A percentile compares a stretch with the other conserved stretches of the same genome.
Conservation (phyloP, 1,140 invertebrate species). For the Nylanderia fulva region DNA sequence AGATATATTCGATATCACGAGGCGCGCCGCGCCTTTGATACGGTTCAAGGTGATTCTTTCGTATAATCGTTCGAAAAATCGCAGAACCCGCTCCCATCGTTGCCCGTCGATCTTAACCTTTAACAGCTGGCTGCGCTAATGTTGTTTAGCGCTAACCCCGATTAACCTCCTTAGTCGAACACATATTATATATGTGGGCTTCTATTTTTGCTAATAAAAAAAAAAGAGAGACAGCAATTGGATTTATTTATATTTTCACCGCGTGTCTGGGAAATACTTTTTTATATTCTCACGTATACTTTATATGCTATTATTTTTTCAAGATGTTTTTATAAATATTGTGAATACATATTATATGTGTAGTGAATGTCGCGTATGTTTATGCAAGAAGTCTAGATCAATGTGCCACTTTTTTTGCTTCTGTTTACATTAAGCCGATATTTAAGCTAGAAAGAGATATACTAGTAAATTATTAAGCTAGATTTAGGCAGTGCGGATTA, state of each 20-base stretch:
- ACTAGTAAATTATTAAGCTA: slow-evolving; percentile 23
- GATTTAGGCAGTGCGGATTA: slow-evolving; percentile 5
- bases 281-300: background rate
- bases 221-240: background rate
- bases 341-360: background rate
- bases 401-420: background rate
- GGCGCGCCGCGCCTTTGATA: slow-evolving; percentile 61
- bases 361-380: background rate
- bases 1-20: slow-evolving; percentile 73
- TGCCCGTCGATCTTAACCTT: slow-evolving; percentile 59
- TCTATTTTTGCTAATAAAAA: slow-evolving; percentile 32
- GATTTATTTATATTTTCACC: background rate
- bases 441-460: slow-evolving; percentile 5
- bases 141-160: slow-evolving; percentile 1
- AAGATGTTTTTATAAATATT: background rate
- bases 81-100: slow-evolving; percentile 11
- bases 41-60: slow-evolving; percentile 68
- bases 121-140: slow-evolving; percentile 37
- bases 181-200: background rate
- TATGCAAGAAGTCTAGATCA: background rate
- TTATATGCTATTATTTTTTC: background rate
- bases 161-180: background rate
- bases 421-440: background rate
- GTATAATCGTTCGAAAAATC: slow-evolving; percentile 61
- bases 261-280: background rate